phyloP scores from a whole-genome alignment of 2,113 vertebrate genomes.

The Cranoglanis bouderius region DNA sequence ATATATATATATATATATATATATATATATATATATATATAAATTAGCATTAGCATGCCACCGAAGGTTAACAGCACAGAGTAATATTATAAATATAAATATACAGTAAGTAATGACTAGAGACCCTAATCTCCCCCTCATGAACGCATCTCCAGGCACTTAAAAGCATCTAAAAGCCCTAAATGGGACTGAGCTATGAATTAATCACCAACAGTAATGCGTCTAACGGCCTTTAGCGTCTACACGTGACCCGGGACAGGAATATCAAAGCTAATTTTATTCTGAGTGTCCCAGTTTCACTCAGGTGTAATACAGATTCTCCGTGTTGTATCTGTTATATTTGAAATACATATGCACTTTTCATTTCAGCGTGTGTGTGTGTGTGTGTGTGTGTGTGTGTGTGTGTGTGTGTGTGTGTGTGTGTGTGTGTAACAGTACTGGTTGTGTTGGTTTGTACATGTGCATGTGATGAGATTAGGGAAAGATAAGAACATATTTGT shows the following conservation, averaged over 20 bases:
- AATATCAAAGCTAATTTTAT: conserved; percentile 30
- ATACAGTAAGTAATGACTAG: conserved; percentile 39
- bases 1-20: neutral
- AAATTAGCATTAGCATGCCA: conserved; percentile 23
- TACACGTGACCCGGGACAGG: conserved; percentile 10
- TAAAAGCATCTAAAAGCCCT: conserved; percentile 49
- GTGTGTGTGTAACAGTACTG: neutral
- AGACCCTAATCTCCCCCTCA: conserved; percentile 18
- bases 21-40: neutral
- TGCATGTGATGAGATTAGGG: neutral
- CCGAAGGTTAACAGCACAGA: conserved; percentile 12
- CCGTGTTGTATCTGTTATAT: neutral
- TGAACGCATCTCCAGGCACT: conserved; percentile 34
- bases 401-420: neutral
- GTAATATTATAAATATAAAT: conserved; percentile 9
- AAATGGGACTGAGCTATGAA: conserved; percentile 41
- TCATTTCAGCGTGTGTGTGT: neutral
- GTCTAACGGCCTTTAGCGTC: conserved; percentile 25
- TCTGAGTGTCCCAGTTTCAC: conserved; percentile 12
- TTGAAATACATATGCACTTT: neutral
- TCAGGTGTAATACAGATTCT: conserved; percentile 36
- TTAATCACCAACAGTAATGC: conserved; percentile 42
- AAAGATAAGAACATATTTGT: neutral
- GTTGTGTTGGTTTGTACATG: neutral
- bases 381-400: conserved; percentile 3